Evolutionary conservation across 2,113 vertebrate genomes (phyloP).

Genomic region (Protobothrops flavoviridis): DNA sequence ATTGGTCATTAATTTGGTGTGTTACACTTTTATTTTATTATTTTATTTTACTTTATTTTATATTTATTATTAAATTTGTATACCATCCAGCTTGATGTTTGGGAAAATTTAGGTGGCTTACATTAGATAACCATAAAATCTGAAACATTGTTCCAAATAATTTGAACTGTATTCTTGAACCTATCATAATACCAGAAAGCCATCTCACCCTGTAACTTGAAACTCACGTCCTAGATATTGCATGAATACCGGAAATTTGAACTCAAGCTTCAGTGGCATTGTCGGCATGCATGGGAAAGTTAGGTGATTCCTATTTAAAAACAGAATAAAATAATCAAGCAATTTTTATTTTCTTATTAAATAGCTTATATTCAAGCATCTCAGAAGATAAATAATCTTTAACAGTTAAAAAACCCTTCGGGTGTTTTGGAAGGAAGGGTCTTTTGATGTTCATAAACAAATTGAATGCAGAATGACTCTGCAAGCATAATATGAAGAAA

Average conservation of each 20-base stretch:
- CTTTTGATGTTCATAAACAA: conserved; percentile 73
- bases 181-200: conserved; percentile 31
- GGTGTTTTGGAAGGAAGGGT: conserved; percentile 65
- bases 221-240: conserved; percentile 38
- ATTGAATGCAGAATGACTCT: conserved; percentile 72
- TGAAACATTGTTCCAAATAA: conserved; percentile 28
- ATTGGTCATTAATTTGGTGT: conserved; percentile 17
- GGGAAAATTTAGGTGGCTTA: neutral
- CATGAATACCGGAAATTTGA: conserved; percentile 11
- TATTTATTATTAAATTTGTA: neutral
- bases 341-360: conserved; percentile 48
- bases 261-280: conserved; percentile 46
- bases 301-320: conserved; percentile 65
- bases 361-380: conserved; percentile 65
- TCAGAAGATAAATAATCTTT: conserved; percentile 70
- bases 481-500: conserved; percentile 57
- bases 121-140: neutral
- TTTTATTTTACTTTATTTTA: neutral
- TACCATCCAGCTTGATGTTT: neutral
- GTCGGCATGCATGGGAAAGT: conserved; percentile 56
- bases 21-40: neutral
- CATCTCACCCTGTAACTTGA: conserved; percentile 38
- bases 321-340: conserved; percentile 58
- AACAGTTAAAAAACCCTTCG: conserved; percentile 70
- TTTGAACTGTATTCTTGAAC: conserved; percentile 28